A percentile compares a stretch with the other conserved stretches of the same genome.
Evolutionary conservation across 2,113 vertebrate species (phyloP).

Genomic region (Oenanthe oenanthe): DNA sequence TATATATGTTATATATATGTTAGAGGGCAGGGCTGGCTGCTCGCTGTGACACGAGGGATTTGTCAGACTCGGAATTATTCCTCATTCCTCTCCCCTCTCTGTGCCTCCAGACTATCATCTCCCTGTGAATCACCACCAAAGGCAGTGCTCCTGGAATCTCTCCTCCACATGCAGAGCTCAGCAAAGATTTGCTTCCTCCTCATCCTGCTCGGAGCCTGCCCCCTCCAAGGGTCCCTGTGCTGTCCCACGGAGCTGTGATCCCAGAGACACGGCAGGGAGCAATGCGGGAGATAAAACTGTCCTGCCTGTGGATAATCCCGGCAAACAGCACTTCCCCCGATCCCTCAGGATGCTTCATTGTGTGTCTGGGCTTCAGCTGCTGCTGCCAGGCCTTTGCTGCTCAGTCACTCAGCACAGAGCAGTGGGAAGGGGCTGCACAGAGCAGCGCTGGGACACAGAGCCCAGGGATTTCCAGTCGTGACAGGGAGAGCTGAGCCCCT

Average conservation of each 20-base stretch:
- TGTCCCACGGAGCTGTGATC: fast-evolving
- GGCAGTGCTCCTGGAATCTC: not conserved
- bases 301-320: not conserved
- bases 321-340: not conserved
- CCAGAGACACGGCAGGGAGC: not conserved
- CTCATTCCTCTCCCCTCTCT: not conserved
- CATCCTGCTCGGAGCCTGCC: not conserved
- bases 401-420: not conserved
- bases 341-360: not conserved
- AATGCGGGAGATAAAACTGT: not conserved
- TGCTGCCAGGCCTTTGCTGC: not conserved
- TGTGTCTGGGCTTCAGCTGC: not conserved
- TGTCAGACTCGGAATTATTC: not conserved
- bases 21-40: not conserved
- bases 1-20: no score
- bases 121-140: not conserved
- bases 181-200: not conserved
- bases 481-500: not conserved
- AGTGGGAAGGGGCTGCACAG: not conserved
- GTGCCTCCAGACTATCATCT: not conserved
- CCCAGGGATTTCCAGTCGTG: not conserved
- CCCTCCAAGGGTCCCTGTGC: not conserved
- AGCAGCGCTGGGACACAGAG: not conserved
- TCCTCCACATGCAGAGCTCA: not conserved
- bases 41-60: not conserved